These are phyloP conservation scores for Ptychodera flava DNA, from an alignment of 35 echinoderm and acorn worm species.

Conservation along the genomic window DNA sequence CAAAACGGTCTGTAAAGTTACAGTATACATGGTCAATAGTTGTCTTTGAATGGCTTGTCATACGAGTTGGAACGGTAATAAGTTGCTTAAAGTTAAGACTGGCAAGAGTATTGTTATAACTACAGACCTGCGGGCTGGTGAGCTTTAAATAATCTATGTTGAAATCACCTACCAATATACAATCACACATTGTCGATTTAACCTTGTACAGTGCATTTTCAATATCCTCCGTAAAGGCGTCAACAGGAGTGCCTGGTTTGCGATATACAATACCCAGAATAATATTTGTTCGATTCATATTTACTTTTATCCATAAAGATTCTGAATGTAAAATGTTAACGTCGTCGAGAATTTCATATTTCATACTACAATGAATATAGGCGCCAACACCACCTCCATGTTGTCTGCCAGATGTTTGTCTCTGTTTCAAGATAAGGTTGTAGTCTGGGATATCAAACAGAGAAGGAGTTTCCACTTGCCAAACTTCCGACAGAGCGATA, in stretches of 20 bases:
- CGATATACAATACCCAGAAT: background rate
- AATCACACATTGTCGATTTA: background rate
- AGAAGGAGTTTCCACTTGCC: background rate
- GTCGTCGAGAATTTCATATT: background rate
- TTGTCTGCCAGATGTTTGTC: background rate
- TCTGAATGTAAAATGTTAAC: background rate
- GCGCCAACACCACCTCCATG: background rate
- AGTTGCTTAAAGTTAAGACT: background rate
- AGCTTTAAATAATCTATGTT: background rate
- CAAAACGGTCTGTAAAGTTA: background rate
- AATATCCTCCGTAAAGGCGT: background rate
- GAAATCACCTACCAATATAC: background rate
- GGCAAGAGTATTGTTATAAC: background rate
- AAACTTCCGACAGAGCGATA: background rate
- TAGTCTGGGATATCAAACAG: background rate
- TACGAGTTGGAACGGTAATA: background rate
- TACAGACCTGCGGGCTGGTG: background rate
- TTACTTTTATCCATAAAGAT: background rate
- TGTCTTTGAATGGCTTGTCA: background rate
- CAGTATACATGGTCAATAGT: background rate
- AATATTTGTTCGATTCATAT: background rate
- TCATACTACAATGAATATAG: background rate
- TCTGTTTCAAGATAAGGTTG: background rate
- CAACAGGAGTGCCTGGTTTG: background rate
- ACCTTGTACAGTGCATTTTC: background rate